Evolutionary conservation across 2,113 vertebrate species (phyloP).

Genomic region (Neolamprologus toae): DNA sequence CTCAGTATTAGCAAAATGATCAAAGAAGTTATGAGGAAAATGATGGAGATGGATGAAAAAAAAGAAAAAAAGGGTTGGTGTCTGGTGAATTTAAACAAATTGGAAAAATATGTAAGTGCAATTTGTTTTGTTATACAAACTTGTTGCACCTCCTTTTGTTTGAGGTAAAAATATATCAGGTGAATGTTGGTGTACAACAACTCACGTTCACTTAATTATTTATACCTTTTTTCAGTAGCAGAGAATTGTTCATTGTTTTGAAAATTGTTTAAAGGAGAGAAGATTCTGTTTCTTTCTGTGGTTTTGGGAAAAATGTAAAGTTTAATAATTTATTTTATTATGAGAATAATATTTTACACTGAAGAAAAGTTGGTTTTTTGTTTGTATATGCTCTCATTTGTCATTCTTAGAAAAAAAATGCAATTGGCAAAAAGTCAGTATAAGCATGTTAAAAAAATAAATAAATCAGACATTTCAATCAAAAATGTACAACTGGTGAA

Average conservation of each 20-base stretch:
- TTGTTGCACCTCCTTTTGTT: not conserved
- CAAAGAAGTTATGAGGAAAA: not conserved
- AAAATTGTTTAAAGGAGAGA: not conserved
- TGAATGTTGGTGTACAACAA: not conserved
- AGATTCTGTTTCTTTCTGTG: not conserved
- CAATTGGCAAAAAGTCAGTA: not conserved
- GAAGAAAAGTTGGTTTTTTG: rapidly evolving
- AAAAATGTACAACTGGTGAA: not conserved
- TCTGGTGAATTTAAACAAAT: not conserved
- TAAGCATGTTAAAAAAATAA: not conserved
- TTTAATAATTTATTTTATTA: not conserved
- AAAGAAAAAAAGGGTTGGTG: not conserved
- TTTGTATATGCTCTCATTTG: not conserved
- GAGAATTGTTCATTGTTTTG: not conserved
- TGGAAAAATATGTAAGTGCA: not conserved
- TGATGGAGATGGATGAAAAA: not conserved
- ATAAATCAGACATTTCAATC: not conserved
- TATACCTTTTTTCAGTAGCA: not conserved
- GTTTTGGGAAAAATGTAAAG: not conserved
- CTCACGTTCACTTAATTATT: not conserved
- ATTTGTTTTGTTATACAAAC: not conserved
- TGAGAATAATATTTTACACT: not conserved
- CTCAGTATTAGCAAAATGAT: not conserved
- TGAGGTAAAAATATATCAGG: not conserved
- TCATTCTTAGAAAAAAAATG: not conserved